A percentile compares a stretch with the other conserved stretches of the same genome.
Conservation (phyloP, 1,140 invertebrate species). For the Musca vetustissima region DNA sequence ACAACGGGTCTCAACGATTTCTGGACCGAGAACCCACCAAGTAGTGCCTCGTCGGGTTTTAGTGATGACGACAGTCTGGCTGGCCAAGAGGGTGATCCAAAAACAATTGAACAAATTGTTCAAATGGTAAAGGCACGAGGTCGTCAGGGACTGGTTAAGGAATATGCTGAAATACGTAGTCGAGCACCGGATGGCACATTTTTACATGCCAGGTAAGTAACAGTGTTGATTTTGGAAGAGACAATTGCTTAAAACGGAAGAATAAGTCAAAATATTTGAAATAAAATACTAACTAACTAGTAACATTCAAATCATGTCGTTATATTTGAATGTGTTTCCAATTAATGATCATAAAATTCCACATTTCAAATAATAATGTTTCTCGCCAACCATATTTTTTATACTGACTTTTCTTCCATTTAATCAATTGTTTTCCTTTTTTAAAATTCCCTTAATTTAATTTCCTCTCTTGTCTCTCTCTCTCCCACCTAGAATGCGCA, state of each 20-base stretch:
- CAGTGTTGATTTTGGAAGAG: background rate
- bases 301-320: too few relatives aligned
- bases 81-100: constrained; percentile 66
- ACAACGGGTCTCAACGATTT: constrained; percentile 50
- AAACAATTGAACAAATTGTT: constrained; percentile 75
- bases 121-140: constrained; percentile 73
- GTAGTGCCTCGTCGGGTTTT: constrained; percentile 80
- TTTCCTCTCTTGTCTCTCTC: background rate
- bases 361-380: too few relatives aligned
- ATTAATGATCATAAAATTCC: too few relatives aligned
- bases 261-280: background rate
- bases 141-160: constrained; percentile 75
- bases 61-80: constrained; percentile 85
- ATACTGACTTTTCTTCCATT: background rate
- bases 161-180: constrained; percentile 83
- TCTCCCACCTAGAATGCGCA: constrained; percentile 65
- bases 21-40: constrained; percentile 70
- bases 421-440: background rate
- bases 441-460: background rate
- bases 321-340: too few relatives aligned
- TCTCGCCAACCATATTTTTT: too few relatives aligned
- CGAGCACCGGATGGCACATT: constrained; percentile 83
- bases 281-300: too few relatives aligned
- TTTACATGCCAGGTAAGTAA: constrained; percentile 63
- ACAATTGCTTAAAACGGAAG: background rate